These are phyloP conservation scores for Proctacanthus coquilletti DNA, from an alignment of 1,140 invertebrate genomes.

Conservation along the genomic window DNA sequence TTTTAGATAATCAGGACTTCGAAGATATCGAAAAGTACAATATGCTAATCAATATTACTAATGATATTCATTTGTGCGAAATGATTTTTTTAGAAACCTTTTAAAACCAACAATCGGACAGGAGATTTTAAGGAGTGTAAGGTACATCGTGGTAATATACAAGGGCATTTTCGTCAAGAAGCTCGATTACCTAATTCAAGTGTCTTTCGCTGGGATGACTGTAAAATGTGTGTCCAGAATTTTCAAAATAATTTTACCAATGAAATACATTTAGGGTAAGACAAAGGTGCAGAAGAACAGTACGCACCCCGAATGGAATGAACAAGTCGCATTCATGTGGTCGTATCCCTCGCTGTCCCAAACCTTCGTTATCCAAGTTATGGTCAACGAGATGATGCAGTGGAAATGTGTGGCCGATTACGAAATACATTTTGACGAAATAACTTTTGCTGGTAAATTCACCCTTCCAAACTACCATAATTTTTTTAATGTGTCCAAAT, in stretches of 20 bases:
- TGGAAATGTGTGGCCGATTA: conserved; percentile 20
- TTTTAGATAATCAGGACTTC: conserved; percentile 38
- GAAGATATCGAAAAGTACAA: conserved; percentile 62
- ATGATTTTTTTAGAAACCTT: conserved; percentile 58
- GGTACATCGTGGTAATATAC: conserved; percentile 18
- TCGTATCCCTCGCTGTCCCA: conserved; percentile 34
- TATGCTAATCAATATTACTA: too few relatives aligned
- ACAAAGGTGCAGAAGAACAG: conserved; percentile 25
- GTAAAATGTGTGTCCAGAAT: conserved; percentile 12
- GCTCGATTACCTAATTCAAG: conserved; percentile 23
- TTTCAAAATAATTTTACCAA: conserved; percentile 10
- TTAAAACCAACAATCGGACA: too few relatives aligned
- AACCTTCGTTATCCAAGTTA: conserved; percentile 29
- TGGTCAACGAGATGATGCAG: conserved; percentile 15
- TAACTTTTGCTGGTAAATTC: conserved; percentile 20
- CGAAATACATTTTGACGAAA: conserved; percentile 28
- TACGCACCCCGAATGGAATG: conserved; percentile 30
- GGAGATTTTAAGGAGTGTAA: too few relatives aligned
- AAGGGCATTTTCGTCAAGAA: conserved; percentile 18
- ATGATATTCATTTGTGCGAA: too few relatives aligned
- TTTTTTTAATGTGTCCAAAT: conserved; percentile 36
- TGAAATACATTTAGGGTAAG: conserved; percentile 27
- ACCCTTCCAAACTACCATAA: neutral
- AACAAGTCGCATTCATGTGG: conserved; percentile 31
- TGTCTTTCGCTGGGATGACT: conserved; percentile 26